Percentiles rank a stretch among this genome's conserved stretches.
phyloP scores from a whole-genome alignment of 2,888 invertebrate species.

The Acleris laterana region DNA sequence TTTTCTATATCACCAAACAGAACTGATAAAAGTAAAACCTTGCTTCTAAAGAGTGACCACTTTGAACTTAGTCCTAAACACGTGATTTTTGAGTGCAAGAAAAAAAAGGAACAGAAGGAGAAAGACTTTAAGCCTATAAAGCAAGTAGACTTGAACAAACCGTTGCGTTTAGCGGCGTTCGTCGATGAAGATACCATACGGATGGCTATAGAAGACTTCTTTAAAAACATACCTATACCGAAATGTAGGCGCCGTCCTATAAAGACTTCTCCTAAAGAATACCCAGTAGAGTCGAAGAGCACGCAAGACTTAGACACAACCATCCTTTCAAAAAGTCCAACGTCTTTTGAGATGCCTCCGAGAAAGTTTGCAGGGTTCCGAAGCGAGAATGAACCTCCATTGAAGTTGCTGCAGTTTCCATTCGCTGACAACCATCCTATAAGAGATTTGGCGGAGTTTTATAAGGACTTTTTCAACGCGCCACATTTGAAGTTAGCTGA shows the following conservation, averaged over 20 bases:
- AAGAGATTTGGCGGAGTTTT: constrained; percentile 91
- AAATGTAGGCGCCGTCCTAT: constrained; percentile 71
- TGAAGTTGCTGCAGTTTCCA: constrained; percentile 89
- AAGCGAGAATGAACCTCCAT: constrained; percentile 85
- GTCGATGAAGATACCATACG: constrained; percentile 81
- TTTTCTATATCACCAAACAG: constrained; percentile 95
- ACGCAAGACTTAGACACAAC: constrained; percentile 67
- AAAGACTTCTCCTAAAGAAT: constrained; percentile 50
- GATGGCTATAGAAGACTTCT: constrained; percentile 67
- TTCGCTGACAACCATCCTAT: constrained; percentile 90
- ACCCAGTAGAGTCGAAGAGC: constrained; percentile 58
- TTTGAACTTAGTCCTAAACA: constrained; percentile 91
- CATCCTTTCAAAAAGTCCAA: constrained; percentile 67
- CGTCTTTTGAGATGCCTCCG: constrained; percentile 71
- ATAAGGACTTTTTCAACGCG: constrained; percentile 91
- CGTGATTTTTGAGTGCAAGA: constrained; percentile 82
- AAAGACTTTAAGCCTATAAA: constrained; percentile 57
- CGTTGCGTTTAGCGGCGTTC: constrained; percentile 90
- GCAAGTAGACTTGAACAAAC: constrained; percentile 87
- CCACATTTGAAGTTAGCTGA: constrained; percentile 72
- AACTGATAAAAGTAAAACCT: constrained; percentile 86
- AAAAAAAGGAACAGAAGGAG: constrained; percentile 82
- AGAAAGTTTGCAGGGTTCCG: constrained; percentile 74
- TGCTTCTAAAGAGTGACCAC: constrained; percentile 96
- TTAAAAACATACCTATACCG: constrained; percentile 67